Percentiles rank a stretch among this genome's conserved stretches.
phyloP scores from a whole-genome alignment of 2,888 invertebrate species.

The Stenodema calcarata region DNA sequence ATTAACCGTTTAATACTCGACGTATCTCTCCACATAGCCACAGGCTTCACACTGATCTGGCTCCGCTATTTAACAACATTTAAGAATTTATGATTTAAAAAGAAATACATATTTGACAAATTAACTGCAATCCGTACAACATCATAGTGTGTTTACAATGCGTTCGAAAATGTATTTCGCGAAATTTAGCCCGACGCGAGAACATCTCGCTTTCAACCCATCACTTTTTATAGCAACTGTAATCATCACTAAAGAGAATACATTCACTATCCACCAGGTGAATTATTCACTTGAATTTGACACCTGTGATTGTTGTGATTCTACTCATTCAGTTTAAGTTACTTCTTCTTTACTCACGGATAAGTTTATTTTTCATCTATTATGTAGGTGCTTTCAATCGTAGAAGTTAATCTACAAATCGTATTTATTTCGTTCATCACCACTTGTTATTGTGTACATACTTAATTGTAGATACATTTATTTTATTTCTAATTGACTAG shows the following conservation, averaged over 20 bases:
- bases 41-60: too few relatives aligned
- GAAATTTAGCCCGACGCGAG: background rate
- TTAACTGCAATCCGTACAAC: too few relatives aligned
- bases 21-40: background rate
- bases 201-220: background rate
- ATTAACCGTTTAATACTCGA: background rate
- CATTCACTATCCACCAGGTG: too few relatives aligned
- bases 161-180: too few relatives aligned
- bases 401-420: background rate
- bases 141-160: too few relatives aligned
- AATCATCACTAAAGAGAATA: background rate
- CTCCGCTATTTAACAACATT: too few relatives aligned
- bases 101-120: too few relatives aligned
- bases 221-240: background rate
- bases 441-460: background rate
- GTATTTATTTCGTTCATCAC: background rate
- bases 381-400: background rate
- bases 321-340: background rate
- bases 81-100: too few relatives aligned
- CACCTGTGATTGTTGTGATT: constrained; percentile 37
- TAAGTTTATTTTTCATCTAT: background rate
- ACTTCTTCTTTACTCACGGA: background rate
- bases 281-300: background rate
- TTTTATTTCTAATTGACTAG: background rate
- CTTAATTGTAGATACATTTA: background rate